Conservation (phyloP, 2,888 invertebrate genomes). For the Flabesymbios commensalis region DNA sequence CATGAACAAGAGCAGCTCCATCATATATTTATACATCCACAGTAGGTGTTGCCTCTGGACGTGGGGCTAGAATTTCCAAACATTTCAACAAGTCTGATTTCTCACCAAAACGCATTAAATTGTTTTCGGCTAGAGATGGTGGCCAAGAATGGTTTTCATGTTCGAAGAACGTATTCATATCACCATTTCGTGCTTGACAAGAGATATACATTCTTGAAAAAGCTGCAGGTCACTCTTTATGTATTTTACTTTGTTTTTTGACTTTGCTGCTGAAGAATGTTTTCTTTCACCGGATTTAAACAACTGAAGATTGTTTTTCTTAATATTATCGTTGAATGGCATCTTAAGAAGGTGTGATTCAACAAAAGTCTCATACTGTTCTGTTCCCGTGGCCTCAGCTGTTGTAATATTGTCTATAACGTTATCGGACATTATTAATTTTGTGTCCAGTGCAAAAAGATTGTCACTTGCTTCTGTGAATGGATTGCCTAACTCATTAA, state of each 20-base stretch:
- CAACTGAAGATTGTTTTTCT: neutral
- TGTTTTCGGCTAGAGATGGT: neutral
- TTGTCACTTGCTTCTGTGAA: neutral
- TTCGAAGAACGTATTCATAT: neutral
- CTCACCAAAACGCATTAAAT: neutral
- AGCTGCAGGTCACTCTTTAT: no score
- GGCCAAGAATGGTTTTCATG: constrained; percentile 3
- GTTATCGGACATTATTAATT: neutral
- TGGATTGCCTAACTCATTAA: neutral
- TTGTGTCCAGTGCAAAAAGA: neutral
- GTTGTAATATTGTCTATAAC: neutral
- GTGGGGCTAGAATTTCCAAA: neutral
- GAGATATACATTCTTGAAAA: no score
- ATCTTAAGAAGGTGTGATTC: neutral
- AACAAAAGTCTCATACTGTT: neutral
- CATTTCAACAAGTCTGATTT: neutral
- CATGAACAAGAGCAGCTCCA: neutral
- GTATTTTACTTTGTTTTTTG: no score
- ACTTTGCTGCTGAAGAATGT: no score
- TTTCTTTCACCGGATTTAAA: no score
- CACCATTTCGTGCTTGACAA: neutral
- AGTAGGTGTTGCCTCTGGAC: no score
- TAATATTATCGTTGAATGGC: neutral
- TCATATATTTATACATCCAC: neutral
- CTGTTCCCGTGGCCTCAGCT: neutral